A percentile compares a stretch with the other conserved stretches of the same genome.
Conservation (phyloP, 2,113 vertebrate species). For the Silurus asotus region DNA sequence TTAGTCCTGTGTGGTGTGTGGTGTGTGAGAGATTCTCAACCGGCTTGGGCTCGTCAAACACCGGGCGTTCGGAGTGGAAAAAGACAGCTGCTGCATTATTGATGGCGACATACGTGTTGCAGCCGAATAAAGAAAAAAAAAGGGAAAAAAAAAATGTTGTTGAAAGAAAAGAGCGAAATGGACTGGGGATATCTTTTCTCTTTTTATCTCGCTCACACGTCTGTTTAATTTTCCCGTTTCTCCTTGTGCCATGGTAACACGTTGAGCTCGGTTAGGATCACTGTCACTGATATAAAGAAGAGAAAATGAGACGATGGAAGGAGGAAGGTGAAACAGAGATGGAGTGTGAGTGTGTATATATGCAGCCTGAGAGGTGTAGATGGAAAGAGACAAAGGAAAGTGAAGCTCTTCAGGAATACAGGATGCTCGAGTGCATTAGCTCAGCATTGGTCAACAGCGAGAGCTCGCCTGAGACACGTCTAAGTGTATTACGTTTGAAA, state of each 20-base stretch:
- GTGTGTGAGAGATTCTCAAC: conserved; percentile 3
- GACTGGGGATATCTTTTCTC: conserved; percentile 37
- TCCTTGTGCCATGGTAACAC: conserved; percentile 58
- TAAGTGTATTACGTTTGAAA: neutral
- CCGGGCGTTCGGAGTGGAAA: neutral
- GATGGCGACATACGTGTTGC: conserved; percentile 47
- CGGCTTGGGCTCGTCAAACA: conserved; percentile 8
- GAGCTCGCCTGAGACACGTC: neutral
- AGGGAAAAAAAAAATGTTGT: neutral
- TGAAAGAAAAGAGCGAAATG: conserved; percentile 39
- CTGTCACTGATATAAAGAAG: conserved; percentile 48
- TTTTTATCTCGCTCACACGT: conserved; percentile 30
- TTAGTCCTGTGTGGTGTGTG: no score
- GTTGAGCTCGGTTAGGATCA: conserved; percentile 64
- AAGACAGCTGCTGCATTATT: conserved; percentile 45
- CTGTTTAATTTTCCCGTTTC: conserved; percentile 67
- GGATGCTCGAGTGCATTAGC: conserved; percentile 21
- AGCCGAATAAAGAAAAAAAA: conserved; percentile 39
- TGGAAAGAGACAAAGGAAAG: neutral
- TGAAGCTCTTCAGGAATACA: conserved; percentile 28
- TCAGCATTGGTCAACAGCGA: neutral
- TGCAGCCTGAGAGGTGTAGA: conserved; percentile 7
- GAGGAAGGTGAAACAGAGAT: neutral
- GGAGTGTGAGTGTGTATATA: neutral
- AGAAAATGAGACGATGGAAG: conserved; percentile 38